phyloP scores from a whole-genome alignment of 2,113 vertebrate genomes.

The Vanacampus margaritifer region DNA sequence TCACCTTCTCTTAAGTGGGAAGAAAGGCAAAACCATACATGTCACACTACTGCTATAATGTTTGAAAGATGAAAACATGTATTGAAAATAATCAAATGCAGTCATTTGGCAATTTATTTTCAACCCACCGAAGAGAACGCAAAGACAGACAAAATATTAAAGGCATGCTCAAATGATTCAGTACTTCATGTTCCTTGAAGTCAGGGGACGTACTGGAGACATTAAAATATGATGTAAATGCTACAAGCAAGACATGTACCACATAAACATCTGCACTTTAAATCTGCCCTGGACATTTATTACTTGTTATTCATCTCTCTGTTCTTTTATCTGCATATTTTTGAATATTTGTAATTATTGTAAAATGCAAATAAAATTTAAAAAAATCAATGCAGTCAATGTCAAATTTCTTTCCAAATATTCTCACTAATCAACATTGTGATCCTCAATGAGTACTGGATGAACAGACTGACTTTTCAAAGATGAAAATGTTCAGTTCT shows the following conservation, averaged over 20 bases:
- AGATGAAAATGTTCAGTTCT: neutral
- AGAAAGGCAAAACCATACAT: conserved; percentile 24
- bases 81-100: conserved; percentile 2
- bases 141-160: conserved; percentile 5
- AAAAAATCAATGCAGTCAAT: neutral
- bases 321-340: neutral
- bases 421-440: neutral
- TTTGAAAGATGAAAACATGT: neutral
- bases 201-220: neutral
- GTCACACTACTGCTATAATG: conserved; percentile 9
- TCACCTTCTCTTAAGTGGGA: conserved; percentile 25
- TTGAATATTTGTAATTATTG: neutral
- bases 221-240: neutral
- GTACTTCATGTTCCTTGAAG: conserved; percentile 5
- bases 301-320: neutral
- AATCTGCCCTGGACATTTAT: conserved; percentile 6
- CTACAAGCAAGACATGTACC: neutral
- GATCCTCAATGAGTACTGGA: neutral
- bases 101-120: conserved; percentile 10
- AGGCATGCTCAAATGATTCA: neutral
- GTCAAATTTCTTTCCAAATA: neutral
- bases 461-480: neutral
- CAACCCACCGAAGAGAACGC: neutral
- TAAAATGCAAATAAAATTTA: neutral
- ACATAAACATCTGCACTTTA: neutral